These are phyloP conservation scores for Scaptomyza pallida DNA, from an alignment of 1,140 invertebrate species.

Conservation along the genomic window DNA sequence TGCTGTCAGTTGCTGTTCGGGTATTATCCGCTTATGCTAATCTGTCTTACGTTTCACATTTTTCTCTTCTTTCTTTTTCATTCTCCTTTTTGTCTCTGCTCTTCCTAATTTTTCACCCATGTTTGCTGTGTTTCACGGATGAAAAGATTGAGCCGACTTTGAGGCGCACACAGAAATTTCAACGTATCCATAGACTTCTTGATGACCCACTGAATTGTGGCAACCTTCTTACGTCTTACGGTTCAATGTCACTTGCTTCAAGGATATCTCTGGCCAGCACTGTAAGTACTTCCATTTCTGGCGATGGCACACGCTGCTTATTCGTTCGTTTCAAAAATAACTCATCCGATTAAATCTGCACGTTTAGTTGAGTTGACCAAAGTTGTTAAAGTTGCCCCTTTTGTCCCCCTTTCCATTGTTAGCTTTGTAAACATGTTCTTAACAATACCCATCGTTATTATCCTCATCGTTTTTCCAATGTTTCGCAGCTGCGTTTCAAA, in stretches of 20 bases:
- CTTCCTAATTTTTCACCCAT: conserved; percentile 22
- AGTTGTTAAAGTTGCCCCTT: conserved; percentile 40
- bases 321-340: conserved; percentile 21
- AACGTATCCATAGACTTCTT: conserved; percentile 35
- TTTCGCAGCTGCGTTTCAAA: conserved; percentile 47
- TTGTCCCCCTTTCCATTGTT: conserved; percentile 27
- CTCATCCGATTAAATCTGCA: conserved; percentile 64
- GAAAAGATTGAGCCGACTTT: conserved; percentile 69
- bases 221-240: conserved; percentile 34
- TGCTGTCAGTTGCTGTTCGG: conserved; percentile 12
- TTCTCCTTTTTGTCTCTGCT: conserved; percentile 27
- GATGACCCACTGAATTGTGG: conserved; percentile 48
- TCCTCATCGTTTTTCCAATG: conserved; percentile 19
- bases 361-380: conserved; percentile 51
- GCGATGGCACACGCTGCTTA: conserved; percentile 18
- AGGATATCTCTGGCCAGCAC: conserved; percentile 61
- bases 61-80: conserved; percentile 39
- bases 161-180: conserved; percentile 40
- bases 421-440: conserved; percentile 31
- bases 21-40: conserved; percentile 82
- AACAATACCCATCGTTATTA: conserved; percentile 53
- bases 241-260: conserved; percentile 70
- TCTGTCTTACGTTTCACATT: conserved; percentile 78
- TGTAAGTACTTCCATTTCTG: conserved; percentile 69
- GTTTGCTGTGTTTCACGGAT: conserved; percentile 26